These are phyloP conservation scores for Nautilus pompilius DNA, from an alignment of 1,140 invertebrate species.

Conservation along the genomic window DNA sequence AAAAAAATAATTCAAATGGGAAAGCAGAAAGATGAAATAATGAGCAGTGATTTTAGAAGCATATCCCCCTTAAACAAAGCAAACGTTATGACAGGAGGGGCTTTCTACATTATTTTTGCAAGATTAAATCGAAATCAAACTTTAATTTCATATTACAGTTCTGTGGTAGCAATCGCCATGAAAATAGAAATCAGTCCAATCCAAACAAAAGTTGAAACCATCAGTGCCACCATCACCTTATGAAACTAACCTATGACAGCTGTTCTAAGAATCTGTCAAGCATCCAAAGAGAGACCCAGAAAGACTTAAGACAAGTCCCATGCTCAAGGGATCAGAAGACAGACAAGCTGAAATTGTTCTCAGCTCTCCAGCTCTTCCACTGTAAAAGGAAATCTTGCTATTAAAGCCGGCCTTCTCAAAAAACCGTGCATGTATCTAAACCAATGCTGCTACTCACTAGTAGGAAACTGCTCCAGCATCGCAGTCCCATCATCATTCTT, in stretches of 20 bases:
- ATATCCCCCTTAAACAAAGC: background rate
- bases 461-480: constrained; percentile 70
- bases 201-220: too few relatives aligned
- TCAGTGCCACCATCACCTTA: too few relatives aligned
- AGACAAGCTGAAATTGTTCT: background rate
- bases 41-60: too few relatives aligned
- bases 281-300: background rate
- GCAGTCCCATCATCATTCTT: constrained; percentile 87
- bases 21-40: too few relatives aligned
- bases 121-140: too few relatives aligned
- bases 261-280: background rate
- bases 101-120: background rate
- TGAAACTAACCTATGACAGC: too few relatives aligned
- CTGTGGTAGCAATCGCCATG: too few relatives aligned
- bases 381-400: background rate
- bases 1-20: background rate
- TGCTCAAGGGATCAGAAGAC: background rate
- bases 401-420: background rate
- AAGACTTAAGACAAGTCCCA: background rate
- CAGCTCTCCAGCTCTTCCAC: background rate
- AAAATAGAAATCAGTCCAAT: too few relatives aligned
- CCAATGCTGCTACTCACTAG: constrained; percentile 57
- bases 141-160: too few relatives aligned
- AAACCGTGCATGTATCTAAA: background rate
- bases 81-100: background rate